Base-by-base conservation (phyloP, 2,888 invertebrate species). In the Ophraella communa region DNA sequence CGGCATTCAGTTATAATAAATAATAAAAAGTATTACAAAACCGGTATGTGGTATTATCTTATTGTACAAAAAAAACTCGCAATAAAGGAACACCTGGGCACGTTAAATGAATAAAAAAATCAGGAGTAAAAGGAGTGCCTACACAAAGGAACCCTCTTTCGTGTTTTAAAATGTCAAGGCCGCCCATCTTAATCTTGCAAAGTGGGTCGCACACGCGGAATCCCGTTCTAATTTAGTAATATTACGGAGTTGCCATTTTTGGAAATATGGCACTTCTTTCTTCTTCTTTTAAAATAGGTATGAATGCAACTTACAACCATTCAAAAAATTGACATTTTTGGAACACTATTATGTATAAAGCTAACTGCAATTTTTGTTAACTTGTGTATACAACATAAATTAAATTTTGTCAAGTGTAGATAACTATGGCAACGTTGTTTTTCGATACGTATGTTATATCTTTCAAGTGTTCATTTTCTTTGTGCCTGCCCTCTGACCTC, bases 181-280 rank as follows among this genome's bases (percentile, higher is more conserved):
- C 73, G 51, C 66, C 61, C 67, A 60, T 68, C 71, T 66, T 70
- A 66, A 71, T 71, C 67, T 67, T 62, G 53, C 60, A 65, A 71
- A 73, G 69, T 73, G 69, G 73, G 73, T 71, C 73, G 70, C 64
- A 73, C 73, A 73, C 70, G 71, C 66, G 68, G 55, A 55, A 53
- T 42, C 54, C 61, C 44, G 27, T 49, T 35, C 33, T 51, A 7
- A 47, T 59, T 33, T 10, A 10, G 23, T 20, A 17, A 24, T n/a
- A 52, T 8, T 35, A 18, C 58, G 17, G 8, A 18, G 63, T 63
- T 63, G 63, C 39, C 57, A 58, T 21, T 45, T n/a, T n/a, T 45
- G 18, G 21, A 45, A 4, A 45, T 45, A 4, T n/a, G n/a, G n/a
- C n/a, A n/a, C n/a, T n/a, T n/a, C n/a, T n/a, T n/a, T n/a, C n/a